These are phyloP conservation scores for Orussus abietinus DNA, from an alignment of 1,140 invertebrate genomes.

Conservation along the genomic window DNA sequence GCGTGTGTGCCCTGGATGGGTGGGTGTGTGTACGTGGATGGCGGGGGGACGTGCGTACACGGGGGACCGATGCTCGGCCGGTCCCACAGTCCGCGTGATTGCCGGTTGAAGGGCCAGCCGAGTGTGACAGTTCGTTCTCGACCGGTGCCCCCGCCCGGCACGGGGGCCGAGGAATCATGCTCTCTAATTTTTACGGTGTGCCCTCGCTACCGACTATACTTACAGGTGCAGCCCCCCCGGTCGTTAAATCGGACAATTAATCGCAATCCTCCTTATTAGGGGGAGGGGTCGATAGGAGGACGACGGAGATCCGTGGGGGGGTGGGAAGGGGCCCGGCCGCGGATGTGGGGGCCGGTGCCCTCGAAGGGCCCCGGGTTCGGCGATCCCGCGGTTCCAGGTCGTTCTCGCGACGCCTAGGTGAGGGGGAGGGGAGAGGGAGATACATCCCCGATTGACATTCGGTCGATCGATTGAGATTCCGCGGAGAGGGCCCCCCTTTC, in stretches of 20 bases:
- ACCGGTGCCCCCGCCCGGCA: conserved; percentile 17
- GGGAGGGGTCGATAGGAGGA: conserved; percentile 41
- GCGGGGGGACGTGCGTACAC: too few species aligned
- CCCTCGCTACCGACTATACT: conserved; percentile 37
- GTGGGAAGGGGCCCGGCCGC: conserved; percentile 19
- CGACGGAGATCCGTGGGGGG: conserved; percentile 3
- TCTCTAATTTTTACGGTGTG: conserved; percentile 52
- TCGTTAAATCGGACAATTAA: conserved; percentile 54
- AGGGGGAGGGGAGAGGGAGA: too few species aligned
- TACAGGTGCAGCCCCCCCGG: conserved; percentile 44
- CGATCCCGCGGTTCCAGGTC: neutral
- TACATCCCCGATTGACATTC: too few species aligned
- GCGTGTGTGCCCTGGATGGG: too few species aligned
- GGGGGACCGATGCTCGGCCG: too few species aligned
- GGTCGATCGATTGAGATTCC: too few species aligned
- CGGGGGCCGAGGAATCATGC: conserved; percentile 38
- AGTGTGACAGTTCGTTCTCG: conserved; percentile 44
- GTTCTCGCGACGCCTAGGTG: too few species aligned
- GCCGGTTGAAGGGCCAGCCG: conserved; percentile 48
- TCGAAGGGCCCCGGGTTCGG: neutral
- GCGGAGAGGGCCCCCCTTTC: too few species aligned
- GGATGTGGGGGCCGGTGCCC: conserved; percentile 16
- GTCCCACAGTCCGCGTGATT: conserved; percentile 49
- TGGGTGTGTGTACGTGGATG: too few species aligned
- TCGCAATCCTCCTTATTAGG: conserved; percentile 53